A percentile compares a stretch with the other conserved stretches of the same genome.
Evolutionary conservation across 1,140 invertebrate species (phyloP).

Genomic region (Drosophila fuyamai): DNA sequence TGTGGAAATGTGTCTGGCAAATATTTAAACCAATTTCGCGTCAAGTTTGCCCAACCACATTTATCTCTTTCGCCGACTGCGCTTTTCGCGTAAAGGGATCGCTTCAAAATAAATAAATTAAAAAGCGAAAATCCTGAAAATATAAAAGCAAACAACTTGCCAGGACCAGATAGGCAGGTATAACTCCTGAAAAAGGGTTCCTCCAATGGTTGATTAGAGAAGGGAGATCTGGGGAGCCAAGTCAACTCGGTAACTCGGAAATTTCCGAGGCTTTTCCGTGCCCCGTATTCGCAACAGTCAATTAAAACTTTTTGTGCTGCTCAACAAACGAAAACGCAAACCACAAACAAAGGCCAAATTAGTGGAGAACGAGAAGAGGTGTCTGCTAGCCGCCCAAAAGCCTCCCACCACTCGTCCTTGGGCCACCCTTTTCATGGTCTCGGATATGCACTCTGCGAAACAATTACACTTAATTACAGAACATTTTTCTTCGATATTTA

Average conservation of each 20-base stretch:
- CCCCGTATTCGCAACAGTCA: constrained; percentile 69
- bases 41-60: constrained; percentile 27
- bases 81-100: constrained; percentile 34
- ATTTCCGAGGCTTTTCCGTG: constrained; percentile 29
- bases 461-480: neutral
- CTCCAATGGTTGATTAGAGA: constrained; percentile 28
- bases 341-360: constrained; percentile 80
- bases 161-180: neutral
- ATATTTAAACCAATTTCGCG: constrained; percentile 51
- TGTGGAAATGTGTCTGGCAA: constrained; percentile 30
- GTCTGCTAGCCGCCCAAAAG: constrained; percentile 4
- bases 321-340: constrained; percentile 59
- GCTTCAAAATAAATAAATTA: constrained; percentile 55
- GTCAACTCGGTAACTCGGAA: constrained; percentile 20
- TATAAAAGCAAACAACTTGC: constrained; percentile 42
- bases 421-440: neutral
- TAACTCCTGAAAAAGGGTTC: constrained; percentile 18
- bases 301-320: constrained; percentile 73
- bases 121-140: constrained; percentile 51
- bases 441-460: constrained; percentile 8
- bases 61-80: constrained; percentile 27
- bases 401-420: neutral
- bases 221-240: constrained; percentile 1
- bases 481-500: neutral
- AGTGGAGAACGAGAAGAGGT: constrained; percentile 42